These are phyloP conservation scores for Alligator sinensis DNA, from an alignment of 2,113 vertebrate species.

Conservation along the genomic window DNA sequence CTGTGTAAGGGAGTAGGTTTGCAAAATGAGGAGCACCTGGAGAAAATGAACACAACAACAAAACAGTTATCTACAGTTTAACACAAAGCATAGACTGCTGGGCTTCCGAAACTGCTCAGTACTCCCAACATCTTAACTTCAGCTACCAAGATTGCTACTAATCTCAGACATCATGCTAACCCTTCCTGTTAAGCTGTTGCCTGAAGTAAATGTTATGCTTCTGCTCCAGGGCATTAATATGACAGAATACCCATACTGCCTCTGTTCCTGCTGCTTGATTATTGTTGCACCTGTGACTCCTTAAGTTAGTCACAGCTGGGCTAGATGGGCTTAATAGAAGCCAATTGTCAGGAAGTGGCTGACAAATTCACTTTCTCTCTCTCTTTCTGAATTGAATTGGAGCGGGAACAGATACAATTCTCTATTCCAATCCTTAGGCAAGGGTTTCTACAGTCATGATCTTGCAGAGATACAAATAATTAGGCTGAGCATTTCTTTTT, in stretches of 20 bases:
- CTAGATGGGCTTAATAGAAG: not conserved
- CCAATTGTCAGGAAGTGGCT: not conserved
- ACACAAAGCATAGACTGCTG: not conserved
- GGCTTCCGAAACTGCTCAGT: not conserved
- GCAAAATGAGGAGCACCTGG: not conserved
- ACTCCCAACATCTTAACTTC: not conserved
- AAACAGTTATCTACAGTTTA: fast-evolving
- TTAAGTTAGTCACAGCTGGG: not conserved
- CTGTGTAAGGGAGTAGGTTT: not conserved
- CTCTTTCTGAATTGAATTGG: not conserved
- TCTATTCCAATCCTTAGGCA: not conserved
- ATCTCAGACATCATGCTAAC: not conserved
- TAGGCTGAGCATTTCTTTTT: not conserved
- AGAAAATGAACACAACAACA: not conserved
- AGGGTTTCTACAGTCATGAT: not conserved
- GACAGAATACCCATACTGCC: not conserved
- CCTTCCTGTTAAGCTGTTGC: not conserved
- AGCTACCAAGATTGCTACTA: not conserved
- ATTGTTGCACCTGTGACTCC: not conserved
- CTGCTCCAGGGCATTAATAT: not conserved
- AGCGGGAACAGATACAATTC: not conserved
- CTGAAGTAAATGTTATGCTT: not conserved
- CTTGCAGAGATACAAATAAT: not conserved
- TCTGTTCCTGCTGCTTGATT: not conserved
- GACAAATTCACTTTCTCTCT: not conserved